Evolutionary conservation across 1,140 invertebrate genomes (phyloP).

Genomic region (Globodera ellingtonae): DNA sequence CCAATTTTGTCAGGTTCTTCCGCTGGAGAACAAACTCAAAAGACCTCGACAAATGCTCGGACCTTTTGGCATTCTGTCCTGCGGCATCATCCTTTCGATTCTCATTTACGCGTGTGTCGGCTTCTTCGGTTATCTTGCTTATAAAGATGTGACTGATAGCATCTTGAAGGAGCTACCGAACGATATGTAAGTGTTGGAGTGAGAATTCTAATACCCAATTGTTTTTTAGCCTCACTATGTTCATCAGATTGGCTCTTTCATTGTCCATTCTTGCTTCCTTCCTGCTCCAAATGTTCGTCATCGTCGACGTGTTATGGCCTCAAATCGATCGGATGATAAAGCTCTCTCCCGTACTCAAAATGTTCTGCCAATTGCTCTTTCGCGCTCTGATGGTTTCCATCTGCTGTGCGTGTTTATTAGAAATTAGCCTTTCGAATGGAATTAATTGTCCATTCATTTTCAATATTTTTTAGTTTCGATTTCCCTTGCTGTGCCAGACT

Average conservation of each 20-base stretch:
- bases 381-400: conserved; percentile 14
- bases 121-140: conserved; percentile 63
- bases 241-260: conserved; percentile 66
- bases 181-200: conserved; percentile 19
- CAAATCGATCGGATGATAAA: conserved; percentile 57
- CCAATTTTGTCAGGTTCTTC: conserved; percentile 43
- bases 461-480: conserved; percentile 46
- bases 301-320: conserved; percentile 84
- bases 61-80: conserved; percentile 55
- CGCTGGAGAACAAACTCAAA: conserved; percentile 58
- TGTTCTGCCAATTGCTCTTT: conserved; percentile 7
- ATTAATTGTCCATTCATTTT: not conserved
- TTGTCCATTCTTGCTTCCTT: conserved; percentile 68
- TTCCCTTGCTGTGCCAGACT: conserved; percentile 48
- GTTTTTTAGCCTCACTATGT: conserved; percentile 65
- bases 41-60: conserved; percentile 56
- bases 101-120: conserved; percentile 57
- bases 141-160: conserved; percentile 63
- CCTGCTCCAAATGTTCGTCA: conserved; percentile 87
- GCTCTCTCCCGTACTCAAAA: conserved; percentile 34
- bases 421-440: too few relatives aligned
- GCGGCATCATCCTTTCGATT: conserved; percentile 57
- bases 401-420: conserved; percentile 5
- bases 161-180: conserved; percentile 60
- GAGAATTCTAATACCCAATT: not conserved